Conservation (phyloP, 2,888 invertebrate species). For the Elmis aenea region DNA sequence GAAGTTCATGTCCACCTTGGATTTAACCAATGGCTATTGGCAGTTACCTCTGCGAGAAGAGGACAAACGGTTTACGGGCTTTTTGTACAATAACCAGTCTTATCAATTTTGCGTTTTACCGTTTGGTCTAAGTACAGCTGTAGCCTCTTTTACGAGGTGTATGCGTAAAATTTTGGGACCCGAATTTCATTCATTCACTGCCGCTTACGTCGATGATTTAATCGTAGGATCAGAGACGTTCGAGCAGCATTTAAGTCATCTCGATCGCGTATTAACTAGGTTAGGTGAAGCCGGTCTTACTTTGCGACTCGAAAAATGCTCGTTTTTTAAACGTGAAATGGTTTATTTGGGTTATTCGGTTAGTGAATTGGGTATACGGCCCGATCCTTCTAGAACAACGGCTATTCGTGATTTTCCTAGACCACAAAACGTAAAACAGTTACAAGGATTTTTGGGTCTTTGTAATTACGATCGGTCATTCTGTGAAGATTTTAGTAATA, state of each 20-base stretch:
- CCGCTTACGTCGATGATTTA: constrained; percentile 9
- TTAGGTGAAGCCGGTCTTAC: neutral
- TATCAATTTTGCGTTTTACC: constrained; percentile 33
- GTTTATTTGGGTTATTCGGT: constrained; percentile 10
- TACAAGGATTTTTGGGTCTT: too few species aligned
- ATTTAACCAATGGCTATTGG: constrained; percentile 19
- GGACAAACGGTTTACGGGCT: constrained; percentile 18
- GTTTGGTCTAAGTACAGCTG: constrained; percentile 30
- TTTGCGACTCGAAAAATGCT: neutral
- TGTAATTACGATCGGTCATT: too few species aligned
- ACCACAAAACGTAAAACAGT: too few species aligned
- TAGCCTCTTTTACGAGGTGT: constrained; percentile 20
- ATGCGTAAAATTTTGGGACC: constrained; percentile 12
- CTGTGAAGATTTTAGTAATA: too few species aligned
- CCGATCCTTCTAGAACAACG: too few species aligned
- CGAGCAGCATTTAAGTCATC: constrained; percentile 1
- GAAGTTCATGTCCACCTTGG: constrained; percentile 18
- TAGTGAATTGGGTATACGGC: too few species aligned
- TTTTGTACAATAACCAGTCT: constrained; percentile 19
- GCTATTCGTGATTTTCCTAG: too few species aligned
- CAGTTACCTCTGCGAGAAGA: constrained; percentile 18
- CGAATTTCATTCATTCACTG: constrained; percentile 3
- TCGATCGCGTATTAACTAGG: neutral
- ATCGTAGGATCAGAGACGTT: constrained; percentile 2
- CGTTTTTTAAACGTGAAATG: constrained; percentile 1